Percentiles rank a stretch among this genome's conserved stretches.
Evolutionary conservation across 1,140 invertebrate species (phyloP).

Genomic region (Ephestia elutella): DNA sequence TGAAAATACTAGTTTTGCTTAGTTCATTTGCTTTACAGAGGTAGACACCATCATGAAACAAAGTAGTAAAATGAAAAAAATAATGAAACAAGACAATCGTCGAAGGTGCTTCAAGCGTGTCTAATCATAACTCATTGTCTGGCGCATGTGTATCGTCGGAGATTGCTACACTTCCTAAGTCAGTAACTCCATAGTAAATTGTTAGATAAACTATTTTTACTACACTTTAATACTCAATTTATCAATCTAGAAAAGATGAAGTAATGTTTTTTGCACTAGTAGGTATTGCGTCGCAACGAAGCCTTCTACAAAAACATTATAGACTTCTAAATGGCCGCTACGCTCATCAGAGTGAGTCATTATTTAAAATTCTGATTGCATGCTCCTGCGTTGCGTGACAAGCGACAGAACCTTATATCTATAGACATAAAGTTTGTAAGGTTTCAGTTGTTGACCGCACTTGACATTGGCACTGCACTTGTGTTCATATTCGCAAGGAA

Average conservation of each 20-base stretch:
- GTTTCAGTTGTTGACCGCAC: background rate
- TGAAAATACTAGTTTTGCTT: background rate
- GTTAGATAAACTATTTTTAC: no score
- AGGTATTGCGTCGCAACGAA: no score
- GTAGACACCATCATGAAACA: background rate
- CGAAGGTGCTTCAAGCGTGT: background rate
- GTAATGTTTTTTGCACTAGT: no score
- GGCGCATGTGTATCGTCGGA: background rate
- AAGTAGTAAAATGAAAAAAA: background rate
- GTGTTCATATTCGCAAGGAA: background rate
- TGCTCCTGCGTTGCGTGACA: background rate
- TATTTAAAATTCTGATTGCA: slow-evolving; percentile 2
- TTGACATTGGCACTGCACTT: background rate
- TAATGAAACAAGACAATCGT: background rate
- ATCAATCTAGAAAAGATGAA: no score
- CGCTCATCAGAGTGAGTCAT: background rate
- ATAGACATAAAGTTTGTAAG: background rate
- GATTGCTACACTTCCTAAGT: background rate
- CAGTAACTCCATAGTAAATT: no score
- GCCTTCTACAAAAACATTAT: no score
- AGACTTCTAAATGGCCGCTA: background rate
- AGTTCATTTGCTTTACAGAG: no score
- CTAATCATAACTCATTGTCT: slow-evolving; percentile 3
- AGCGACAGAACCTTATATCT: background rate
- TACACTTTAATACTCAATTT: no score